Evolutionary conservation across 2,888 invertebrate species (phyloP).

Genomic region (Eilema caniola): DNA sequence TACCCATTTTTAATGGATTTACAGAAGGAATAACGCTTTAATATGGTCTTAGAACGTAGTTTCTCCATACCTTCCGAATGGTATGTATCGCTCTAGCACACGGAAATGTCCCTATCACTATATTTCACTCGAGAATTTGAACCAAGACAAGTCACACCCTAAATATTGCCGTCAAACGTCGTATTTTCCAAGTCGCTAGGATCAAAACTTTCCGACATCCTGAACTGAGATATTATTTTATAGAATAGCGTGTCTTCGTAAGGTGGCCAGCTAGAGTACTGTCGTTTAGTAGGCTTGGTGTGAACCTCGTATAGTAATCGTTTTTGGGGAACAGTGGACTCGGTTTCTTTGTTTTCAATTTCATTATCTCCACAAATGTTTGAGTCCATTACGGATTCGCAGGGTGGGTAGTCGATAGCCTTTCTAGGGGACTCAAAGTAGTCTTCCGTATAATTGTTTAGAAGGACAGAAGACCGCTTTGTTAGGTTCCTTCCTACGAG

Average conservation of each 20-base stretch:
- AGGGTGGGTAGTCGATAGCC: conserved; percentile 43
- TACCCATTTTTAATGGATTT: not conserved
- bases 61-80: conserved; percentile 11
- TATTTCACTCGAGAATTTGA: not conserved
- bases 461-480: conserved; percentile 32
- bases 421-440: conserved; percentile 50
- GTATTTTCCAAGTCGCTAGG: conserved; percentile 66
- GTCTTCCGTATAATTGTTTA: conserved; percentile 38
- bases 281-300: conserved; percentile 41
- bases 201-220: conserved; percentile 82
- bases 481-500: conserved; percentile 22
- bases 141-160: not conserved
- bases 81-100: not conserved
- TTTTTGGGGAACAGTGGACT: conserved; percentile 43
- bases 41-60: not conserved
- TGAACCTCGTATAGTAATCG: conserved; percentile 63
- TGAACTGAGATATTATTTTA: conserved; percentile 75
- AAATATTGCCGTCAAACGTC: conserved; percentile 45
- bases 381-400: conserved; percentile 21
- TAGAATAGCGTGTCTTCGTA: conserved; percentile 78
- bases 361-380: conserved; percentile 8
- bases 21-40: not conserved
- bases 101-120: not conserved
- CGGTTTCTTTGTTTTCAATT: not conserved
- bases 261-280: conserved; percentile 78